Percentiles rank a stretch among this genome's conserved stretches.
Evolutionary conservation across 2,797 vertebrate species (phyloP).

Genomic region (Esox lucius): DNA sequence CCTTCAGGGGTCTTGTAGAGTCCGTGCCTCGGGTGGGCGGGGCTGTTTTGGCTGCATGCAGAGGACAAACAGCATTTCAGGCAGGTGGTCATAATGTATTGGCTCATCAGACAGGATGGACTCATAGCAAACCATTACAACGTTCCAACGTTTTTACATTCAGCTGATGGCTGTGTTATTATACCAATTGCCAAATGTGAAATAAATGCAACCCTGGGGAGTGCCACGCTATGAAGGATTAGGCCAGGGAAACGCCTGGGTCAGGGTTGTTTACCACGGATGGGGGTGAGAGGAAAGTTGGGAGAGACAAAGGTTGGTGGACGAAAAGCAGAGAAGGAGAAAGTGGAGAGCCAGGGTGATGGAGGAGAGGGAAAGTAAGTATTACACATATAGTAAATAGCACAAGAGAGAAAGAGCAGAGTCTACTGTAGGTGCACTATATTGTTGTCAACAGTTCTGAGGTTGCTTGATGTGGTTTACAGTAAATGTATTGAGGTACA

Average conservation of each 20-base stretch:
- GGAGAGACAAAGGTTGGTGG: conserved; percentile 13
- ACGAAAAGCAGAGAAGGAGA: no score
- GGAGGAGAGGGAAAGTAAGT: background rate
- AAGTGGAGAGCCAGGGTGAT: background rate
- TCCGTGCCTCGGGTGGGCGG: no score
- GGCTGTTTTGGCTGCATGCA: no score
- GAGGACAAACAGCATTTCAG: no score
- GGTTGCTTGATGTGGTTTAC: no score
- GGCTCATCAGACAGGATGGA: background rate
- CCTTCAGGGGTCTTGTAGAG: no score
- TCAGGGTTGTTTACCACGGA: no score
- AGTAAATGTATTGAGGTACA: no score
- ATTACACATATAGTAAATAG: background rate
- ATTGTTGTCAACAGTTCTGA: no score
- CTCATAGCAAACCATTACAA: background rate
- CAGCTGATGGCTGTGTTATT: background rate
- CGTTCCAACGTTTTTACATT: background rate
- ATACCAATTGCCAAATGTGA: background rate
- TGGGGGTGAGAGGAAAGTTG: no score
- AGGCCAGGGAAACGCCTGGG: background rate
- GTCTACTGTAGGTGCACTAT: conserved; percentile 2
- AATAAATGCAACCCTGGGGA: background rate
- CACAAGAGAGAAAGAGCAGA: no score
- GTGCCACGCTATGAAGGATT: background rate
- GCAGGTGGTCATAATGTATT: no score